These are phyloP conservation scores for Corvus moneduloides DNA, from an alignment of 2,113 vertebrate species.

Conservation along the genomic window DNA sequence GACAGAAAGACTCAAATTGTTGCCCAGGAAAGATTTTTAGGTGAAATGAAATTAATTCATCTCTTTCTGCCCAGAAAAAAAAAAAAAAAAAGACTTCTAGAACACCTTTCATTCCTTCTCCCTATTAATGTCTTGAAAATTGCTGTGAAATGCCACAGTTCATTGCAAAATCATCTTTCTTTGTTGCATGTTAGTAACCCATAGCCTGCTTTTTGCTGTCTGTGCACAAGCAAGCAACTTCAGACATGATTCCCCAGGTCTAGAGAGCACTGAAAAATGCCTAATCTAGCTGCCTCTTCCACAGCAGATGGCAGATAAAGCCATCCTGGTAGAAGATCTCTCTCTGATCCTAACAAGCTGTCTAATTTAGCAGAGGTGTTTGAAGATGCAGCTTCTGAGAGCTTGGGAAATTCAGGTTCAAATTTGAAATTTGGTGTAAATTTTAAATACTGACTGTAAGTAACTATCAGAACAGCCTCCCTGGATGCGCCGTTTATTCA, in stretches of 20 bases:
- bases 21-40: background rate
- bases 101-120: background rate
- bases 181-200: background rate
- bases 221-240: background rate
- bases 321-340: background rate
- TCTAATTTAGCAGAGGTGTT: background rate
- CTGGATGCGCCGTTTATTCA: background rate
- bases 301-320: background rate
- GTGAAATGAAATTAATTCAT: background rate
- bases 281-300: background rate
- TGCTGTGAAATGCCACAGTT: background rate
- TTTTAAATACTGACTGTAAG: background rate
- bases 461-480: background rate
- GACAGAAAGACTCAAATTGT: background rate
- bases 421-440: background rate
- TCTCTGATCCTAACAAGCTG: background rate
- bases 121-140: background rate
- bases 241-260: background rate
- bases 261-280: background rate
- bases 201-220: background rate
- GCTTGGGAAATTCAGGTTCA: background rate
- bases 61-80: background rate
- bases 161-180: background rate
- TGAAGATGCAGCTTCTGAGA: background rate
- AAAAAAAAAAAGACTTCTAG: background rate